phyloP scores from a whole-genome alignment of 2,113 vertebrate species.

The Galemys pyrenaicus region DNA sequence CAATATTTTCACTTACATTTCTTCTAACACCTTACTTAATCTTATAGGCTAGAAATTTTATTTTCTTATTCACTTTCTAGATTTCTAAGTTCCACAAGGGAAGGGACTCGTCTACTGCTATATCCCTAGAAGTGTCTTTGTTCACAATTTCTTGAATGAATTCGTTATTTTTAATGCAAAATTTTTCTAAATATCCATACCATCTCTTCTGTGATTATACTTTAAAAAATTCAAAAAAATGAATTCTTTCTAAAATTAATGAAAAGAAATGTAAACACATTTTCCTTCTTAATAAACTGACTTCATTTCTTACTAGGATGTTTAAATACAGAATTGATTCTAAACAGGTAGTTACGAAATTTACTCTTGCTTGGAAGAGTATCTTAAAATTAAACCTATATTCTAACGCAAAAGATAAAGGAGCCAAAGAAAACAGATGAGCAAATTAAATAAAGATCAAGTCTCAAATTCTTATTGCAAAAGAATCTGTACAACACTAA shows the following conservation, averaged over 20 bases:
- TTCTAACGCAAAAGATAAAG: constrained; percentile 23
- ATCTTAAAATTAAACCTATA: constrained; percentile 4
- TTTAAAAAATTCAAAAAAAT: not conserved
- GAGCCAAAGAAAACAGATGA: not conserved
- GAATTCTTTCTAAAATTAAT: constrained; percentile 30
- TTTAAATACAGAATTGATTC: not conserved
- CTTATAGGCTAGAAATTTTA: not conserved
- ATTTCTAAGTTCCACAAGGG: not conserved
- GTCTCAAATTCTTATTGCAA: not conserved
- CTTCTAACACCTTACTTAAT: not conserved
- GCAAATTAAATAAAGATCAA: not conserved
- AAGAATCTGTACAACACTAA: not conserved
- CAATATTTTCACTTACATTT: not conserved
- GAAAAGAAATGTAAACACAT: not conserved
- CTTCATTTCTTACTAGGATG: not conserved
- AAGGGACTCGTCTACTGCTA: not conserved
- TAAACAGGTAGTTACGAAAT: not conserved
- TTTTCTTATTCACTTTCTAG: not conserved
- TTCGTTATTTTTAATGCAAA: constrained; percentile 2
- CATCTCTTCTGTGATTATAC: not conserved
- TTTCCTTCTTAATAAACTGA: not conserved
- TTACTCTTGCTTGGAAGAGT: not conserved
- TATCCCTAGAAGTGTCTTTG: not conserved
- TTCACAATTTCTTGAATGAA: not conserved
- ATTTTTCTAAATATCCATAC: not conserved